These are phyloP conservation scores for Arvicanthis niloticus DNA, from an alignment of 2,113 vertebrate genomes.

Conservation along the genomic window DNA sequence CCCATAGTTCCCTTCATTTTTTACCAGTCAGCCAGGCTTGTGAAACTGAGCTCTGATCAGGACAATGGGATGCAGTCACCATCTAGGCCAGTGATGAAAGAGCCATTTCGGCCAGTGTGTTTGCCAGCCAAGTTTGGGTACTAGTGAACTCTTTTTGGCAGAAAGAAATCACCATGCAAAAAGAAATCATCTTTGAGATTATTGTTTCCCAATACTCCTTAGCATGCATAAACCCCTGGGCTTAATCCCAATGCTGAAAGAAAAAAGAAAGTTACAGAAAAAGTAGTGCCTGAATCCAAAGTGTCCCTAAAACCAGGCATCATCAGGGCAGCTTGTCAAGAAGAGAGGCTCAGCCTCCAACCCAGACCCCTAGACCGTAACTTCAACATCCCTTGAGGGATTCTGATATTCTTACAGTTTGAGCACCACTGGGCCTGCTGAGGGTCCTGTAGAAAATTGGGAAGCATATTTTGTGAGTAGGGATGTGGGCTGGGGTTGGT, in stretches of 20 bases:
- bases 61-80: background rate
- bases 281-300: background rate
- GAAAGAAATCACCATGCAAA: background rate
- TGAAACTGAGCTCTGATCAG: background rate
- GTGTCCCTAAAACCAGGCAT: background rate
- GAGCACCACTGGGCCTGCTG: background rate
- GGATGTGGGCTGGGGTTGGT: background rate
- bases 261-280: background rate
- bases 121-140: background rate
- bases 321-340: too few species aligned
- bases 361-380: background rate
- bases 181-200: background rate
- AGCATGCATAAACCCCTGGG: too few species aligned
- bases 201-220: background rate
- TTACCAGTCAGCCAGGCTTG: background rate
- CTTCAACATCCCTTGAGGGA: background rate
- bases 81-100: background rate
- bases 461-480: background rate
- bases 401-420: background rate
- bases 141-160: background rate
- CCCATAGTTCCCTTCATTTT: too few species aligned
- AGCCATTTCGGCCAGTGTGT: background rate
- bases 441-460: background rate
- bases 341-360: background rate
- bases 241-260: background rate